Evolutionary conservation across 2,113 vertebrate species (phyloP), one percentile per base, ranked within the genome.

Genomic region (Murina feae): DNA sequence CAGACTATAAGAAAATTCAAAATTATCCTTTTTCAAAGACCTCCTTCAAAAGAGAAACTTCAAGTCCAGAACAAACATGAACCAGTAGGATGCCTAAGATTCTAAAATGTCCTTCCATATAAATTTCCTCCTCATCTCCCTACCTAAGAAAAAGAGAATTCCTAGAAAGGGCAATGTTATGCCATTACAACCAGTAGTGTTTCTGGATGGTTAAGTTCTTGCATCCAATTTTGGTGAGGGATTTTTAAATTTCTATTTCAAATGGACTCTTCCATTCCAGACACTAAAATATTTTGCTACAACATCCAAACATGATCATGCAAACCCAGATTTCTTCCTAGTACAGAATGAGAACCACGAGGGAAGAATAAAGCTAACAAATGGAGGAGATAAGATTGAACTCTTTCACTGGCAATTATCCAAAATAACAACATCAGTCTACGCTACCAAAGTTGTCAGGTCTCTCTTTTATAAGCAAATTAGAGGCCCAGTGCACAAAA

Each of bases 31-130:
- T 93, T 91, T 60, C 88, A 89, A 96, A 96, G 86, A 49, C 51
- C 86, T 86, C 82, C 93, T 94, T 92, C 81, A 90, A 94, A 93
- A 81, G 71, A 83, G 63, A 80, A 81, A 95, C 83, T 96, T 96
- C 66, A 86, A 93, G 58, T 66, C 79, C 39, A 87, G 80, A 92
- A 55, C 81, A 89, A 96, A 96, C 58, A 20, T 60, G 68, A 94
- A 93, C 63, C 91, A 96, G 87, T 1, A 90, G 49, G 30, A 87
- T 13, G 2, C 87, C 55, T 58, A 66, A 28, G 66, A 65, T 63
- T 86, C 75, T 82, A 85, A 84, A 65, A 47, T 63, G 4, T 53
- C 37, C 47, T 95, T 63, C n/a, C 51, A 14, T 20, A 1, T 20
- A 60, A 53, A 89, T 80, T 80, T 79, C 44, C 42, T 81, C n/a